These are phyloP conservation scores for Athene cunicularia DNA, from an alignment of 2,113 vertebrate genomes.

Conservation along the genomic window DNA sequence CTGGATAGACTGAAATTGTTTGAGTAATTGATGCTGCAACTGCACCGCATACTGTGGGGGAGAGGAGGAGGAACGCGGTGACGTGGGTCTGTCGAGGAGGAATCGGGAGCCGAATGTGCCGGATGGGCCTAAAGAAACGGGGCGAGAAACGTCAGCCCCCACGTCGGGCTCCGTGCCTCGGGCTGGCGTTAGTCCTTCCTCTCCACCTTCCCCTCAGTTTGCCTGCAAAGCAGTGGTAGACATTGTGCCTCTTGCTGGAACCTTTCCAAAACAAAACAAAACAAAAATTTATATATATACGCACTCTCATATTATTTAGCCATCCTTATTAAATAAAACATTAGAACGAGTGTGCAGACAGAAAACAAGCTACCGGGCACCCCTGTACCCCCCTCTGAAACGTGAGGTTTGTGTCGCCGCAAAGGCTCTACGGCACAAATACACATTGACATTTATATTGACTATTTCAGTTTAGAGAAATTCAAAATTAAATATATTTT, in stretches of 20 bases:
- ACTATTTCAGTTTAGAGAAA: constrained; percentile 72
- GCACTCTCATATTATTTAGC: neutral
- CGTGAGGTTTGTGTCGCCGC: neutral
- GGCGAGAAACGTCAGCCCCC: neutral
- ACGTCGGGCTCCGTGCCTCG: rapidly evolving
- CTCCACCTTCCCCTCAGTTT: neutral
- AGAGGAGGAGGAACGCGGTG: neutral
- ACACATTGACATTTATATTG: constrained; percentile 59
- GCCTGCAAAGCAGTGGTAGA: neutral
- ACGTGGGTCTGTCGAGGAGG: neutral
- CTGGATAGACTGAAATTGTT: constrained; percentile 80
- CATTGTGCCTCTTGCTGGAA: neutral
- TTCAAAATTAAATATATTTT: constrained; percentile 74
- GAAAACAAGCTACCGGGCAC: neutral
- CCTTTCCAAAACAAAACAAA: neutral
- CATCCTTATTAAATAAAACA: neutral
- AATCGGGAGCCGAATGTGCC: neutral
- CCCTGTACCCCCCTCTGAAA: rapidly evolving
- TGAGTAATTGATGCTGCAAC: constrained; percentile 76
- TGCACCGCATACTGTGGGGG: neutral
- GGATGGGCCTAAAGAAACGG: neutral
- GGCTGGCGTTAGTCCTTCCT: rapidly evolving
- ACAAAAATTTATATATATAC: neutral
- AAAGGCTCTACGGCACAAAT: neutral
- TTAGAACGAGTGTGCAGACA: neutral